Evolutionary conservation across 2,113 vertebrate genomes (phyloP).

Genomic region (Progne subis): DNA sequence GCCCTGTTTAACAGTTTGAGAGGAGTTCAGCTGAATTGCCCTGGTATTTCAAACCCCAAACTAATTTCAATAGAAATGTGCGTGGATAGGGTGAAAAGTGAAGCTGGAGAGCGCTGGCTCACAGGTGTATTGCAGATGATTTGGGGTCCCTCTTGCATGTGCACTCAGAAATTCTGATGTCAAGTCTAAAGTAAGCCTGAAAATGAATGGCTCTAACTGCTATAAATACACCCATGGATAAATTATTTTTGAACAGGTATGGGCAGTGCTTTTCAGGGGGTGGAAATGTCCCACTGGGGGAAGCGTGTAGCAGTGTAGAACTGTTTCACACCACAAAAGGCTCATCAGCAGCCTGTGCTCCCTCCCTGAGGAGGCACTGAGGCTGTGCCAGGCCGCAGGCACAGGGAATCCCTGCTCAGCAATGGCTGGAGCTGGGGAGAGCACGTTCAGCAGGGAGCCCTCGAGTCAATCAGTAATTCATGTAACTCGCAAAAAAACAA

Average conservation of each 20-base stretch:
- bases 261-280: neutral
- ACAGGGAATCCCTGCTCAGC: neutral
- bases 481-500: neutral
- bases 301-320: accelerated
- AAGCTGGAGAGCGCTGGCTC: neutral
- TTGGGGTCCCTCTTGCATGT: neutral
- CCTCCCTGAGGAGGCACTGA: neutral
- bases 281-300: neutral
- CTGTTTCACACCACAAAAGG: neutral
- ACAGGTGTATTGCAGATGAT: accelerated
- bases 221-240: neutral
- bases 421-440: neutral
- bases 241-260: neutral
- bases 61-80: neutral
- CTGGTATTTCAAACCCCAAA: neutral
- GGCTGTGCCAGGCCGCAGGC: neutral
- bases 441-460: neutral
- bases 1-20: neutral
- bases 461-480: neutral
- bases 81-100: accelerated
- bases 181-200: neutral
- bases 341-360: neutral
- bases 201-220: neutral
- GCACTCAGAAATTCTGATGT: neutral
- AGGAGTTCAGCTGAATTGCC: neutral